Conservation (phyloP, 2,888 invertebrate genomes). For the Andrena chrysosceles region DNA sequence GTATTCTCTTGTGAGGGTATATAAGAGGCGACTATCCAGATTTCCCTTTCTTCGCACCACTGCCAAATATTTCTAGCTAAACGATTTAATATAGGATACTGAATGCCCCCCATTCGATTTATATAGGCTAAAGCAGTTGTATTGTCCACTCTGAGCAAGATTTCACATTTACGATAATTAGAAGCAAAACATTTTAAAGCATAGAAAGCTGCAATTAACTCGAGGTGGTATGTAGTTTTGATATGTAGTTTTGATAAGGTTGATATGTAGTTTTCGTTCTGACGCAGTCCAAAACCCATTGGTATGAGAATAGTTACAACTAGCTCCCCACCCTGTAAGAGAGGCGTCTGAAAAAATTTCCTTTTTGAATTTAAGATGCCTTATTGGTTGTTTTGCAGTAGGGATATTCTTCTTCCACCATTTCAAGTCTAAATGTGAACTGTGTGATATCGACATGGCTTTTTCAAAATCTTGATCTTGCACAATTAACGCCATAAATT, state of each 20-base stretch:
- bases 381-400: neutral
- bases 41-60: neutral
- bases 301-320: neutral
- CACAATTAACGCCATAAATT: neutral
- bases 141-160: neutral
- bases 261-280: neutral
- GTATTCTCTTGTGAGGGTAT: neutral
- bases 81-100: no score
- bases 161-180: neutral
- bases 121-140: neutral
- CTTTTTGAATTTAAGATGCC: neutral
- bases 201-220: neutral
- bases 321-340: neutral
- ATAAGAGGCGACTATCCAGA: neutral
- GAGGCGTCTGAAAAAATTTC: no score
- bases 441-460: neutral
- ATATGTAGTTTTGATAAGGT: no score
- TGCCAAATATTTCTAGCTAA: slow-evolving; percentile 3
- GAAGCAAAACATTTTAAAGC: neutral
- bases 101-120: neutral
- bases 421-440: neutral
- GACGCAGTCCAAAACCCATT: neutral
- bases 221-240: no score
- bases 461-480: neutral
- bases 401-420: neutral